These are phyloP conservation scores for Cryptomyrus ogoouensis DNA, from an alignment of 2,113 vertebrate genomes.

Conservation along the genomic window DNA sequence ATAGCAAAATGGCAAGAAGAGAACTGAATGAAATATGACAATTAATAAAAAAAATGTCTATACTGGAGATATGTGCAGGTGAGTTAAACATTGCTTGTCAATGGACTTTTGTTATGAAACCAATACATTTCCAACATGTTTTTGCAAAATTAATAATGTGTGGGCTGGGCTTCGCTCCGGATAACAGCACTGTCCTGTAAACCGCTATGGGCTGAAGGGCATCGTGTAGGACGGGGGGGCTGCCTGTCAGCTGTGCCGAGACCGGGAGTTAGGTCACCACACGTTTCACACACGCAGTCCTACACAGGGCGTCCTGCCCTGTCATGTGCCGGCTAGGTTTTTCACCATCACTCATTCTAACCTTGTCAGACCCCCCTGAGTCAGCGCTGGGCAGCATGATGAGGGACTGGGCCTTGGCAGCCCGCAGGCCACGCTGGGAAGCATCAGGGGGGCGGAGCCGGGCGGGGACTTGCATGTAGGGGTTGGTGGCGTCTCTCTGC, in stretches of 20 bases:
- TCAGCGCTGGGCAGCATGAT: conserved; percentile 79
- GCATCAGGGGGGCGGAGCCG: conserved; percentile 52
- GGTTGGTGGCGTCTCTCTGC: conserved; percentile 18
- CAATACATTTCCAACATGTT: too few relatives aligned
- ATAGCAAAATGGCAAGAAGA: background rate
- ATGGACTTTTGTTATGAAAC: too few relatives aligned
- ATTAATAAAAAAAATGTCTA: background rate
- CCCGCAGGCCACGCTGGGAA: conserved; percentile 68
- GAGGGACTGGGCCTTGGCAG: conserved; percentile 88
- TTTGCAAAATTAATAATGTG: too few relatives aligned
- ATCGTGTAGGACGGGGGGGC: background rate
- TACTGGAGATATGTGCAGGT: background rate
- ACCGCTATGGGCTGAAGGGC: background rate
- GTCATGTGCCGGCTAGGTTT: background rate
- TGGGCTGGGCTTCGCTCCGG: background rate
- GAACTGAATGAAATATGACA: background rate
- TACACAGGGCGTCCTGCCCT: background rate
- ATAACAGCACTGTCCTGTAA: background rate
- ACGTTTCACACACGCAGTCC: background rate
- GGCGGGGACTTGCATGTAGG: conserved; percentile 13
- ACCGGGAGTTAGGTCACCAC: background rate
- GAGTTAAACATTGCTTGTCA: too few relatives aligned
- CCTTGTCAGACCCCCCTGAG: conserved; percentile 68
- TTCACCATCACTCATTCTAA: conserved; percentile 33
- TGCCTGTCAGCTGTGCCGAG: background rate